Base-by-base conservation (phyloP, 2,888 invertebrate species). In the Trissoscelio sp. region DNA sequence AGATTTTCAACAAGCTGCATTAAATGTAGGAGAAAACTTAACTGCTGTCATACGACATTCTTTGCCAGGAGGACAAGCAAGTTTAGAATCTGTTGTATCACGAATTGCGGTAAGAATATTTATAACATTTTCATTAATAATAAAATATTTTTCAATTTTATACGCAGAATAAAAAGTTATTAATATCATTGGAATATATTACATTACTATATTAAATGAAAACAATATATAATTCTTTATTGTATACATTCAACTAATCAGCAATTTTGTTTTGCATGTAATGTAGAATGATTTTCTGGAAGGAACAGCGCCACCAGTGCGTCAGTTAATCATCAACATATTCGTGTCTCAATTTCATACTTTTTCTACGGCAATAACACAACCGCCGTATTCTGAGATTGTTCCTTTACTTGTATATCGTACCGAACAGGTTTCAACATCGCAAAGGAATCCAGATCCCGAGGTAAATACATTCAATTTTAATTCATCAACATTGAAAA, bases 31-130 rank as follows among this genome's bases (percentile, higher is more conserved):
- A 53, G 80, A 81, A 24, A 81, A 88, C 64, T 66, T 88, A 12
- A 86, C 82, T 62, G 55, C 70, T n/a, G 83, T 88, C 12, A 72
- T 91, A 20, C 87, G 87, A 14, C 85, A 86, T 55, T 85, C 83
- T n/a, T 62, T 89, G 70, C 81, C 83, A n/a, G 90, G 90, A 70
- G 92, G 92, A 9, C 89, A 91, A 66, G 86, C 87, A n/a, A 92
- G 91, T 31, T 89, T 93, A 1, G 92, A 92, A 80, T 83, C 87
- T 46, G 86, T 92, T 11, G 88, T 90, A 14, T 87, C 89, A 37
- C 88, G 90, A 72, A 87, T 92, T 66, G 84, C 92, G 84, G 93
- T 93, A 85, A 88, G 91, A 48, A 48, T 20, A 22, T 5, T 44
- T 9, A 18, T 37, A 37, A 37, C n/a, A 42, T 42, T 7, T n/a